phyloP scores from a whole-genome alignment of 92 coral and sea anemone species.

The Phymanthus crucifer region DNA sequence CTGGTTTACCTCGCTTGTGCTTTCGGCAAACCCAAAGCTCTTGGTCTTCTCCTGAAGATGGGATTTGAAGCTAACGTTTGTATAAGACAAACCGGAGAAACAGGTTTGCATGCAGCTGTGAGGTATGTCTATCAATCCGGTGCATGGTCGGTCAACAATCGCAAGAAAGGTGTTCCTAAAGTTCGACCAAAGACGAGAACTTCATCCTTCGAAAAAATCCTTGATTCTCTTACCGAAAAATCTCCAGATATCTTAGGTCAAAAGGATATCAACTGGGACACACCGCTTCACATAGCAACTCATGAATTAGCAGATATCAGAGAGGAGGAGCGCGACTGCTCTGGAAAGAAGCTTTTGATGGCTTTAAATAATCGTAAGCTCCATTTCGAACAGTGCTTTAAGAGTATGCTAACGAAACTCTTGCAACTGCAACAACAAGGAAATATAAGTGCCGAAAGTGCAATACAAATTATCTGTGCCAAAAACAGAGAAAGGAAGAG shows the following conservation, averaged over 20 bases:
- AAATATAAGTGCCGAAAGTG: not conserved
- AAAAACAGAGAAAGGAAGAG: constrained; percentile 10
- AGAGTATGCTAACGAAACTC: not conserved
- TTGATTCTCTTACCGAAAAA: constrained; percentile 23
- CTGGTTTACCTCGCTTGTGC: constrained; percentile 66
- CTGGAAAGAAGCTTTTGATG: not conserved
- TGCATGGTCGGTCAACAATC: constrained; percentile 38
- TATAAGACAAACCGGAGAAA: constrained; percentile 55
- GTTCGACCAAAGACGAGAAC: constrained; percentile 16
- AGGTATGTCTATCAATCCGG: constrained; percentile 55
- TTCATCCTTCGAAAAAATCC: constrained; percentile 33
- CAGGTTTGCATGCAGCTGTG: constrained; percentile 62
- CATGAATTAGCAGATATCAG: constrained; percentile 24
- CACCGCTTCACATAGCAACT: constrained; percentile 47
- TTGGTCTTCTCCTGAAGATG: constrained; percentile 56
- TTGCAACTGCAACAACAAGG: constrained; percentile 6
- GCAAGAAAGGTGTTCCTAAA: constrained; percentile 25
- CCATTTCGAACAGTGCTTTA: constrained; percentile 21
- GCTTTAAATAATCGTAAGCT: not conserved
- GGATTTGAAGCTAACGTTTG: constrained; percentile 55
- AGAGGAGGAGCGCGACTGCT: not conserved
- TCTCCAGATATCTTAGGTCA: constrained; percentile 38
- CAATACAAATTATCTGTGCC: not conserved
- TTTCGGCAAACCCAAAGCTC: constrained; percentile 68
- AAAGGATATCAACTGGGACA: constrained; percentile 43